phyloP scores from a whole-genome alignment of 1,140 invertebrate genomes.

The Drosophila pseudoobscura region DNA sequence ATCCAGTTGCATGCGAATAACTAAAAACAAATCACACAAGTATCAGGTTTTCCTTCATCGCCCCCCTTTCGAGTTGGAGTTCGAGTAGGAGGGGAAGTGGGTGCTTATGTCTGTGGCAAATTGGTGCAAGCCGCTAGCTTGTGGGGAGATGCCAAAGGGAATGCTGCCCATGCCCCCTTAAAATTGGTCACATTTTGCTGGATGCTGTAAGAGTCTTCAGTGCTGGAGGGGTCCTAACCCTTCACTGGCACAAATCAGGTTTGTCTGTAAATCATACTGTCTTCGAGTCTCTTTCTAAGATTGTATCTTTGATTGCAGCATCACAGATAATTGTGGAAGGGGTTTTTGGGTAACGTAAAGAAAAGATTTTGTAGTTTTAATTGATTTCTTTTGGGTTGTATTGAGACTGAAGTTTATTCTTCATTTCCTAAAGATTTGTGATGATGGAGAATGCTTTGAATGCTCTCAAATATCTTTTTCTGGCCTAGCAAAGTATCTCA shows the following conservation, averaged over 20 bases:
- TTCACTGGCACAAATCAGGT: too few relatives aligned
- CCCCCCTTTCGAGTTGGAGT: background rate
- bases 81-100: slow-evolving; percentile 15
- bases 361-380: background rate
- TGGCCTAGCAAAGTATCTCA: too few relatives aligned
- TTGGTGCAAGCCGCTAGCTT: background rate
- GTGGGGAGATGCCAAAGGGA: background rate
- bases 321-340: background rate
- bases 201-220: too few relatives aligned
- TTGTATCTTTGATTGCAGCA: too few relatives aligned
- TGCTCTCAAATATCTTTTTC: too few relatives aligned
- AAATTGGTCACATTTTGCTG: slow-evolving; percentile 4
- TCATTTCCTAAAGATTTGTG: too few relatives aligned
- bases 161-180: background rate
- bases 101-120: slow-evolving; percentile 25
- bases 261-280: slow-evolving; percentile 11
- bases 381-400: background rate
- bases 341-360: background rate
- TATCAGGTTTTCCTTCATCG: slow-evolving; percentile 34
- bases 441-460: too few relatives aligned
- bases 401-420: too few relatives aligned
- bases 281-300: slow-evolving; percentile 25
- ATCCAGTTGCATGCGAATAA: slow-evolving; percentile 38
- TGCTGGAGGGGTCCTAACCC: too few relatives aligned
- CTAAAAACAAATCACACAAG: slow-evolving; percentile 41